Percentiles rank a stretch among this genome's conserved stretches.
Evolutionary conservation across 64 coral and sea anemone species (phyloP).

Genomic region (Porites australiensis): DNA sequence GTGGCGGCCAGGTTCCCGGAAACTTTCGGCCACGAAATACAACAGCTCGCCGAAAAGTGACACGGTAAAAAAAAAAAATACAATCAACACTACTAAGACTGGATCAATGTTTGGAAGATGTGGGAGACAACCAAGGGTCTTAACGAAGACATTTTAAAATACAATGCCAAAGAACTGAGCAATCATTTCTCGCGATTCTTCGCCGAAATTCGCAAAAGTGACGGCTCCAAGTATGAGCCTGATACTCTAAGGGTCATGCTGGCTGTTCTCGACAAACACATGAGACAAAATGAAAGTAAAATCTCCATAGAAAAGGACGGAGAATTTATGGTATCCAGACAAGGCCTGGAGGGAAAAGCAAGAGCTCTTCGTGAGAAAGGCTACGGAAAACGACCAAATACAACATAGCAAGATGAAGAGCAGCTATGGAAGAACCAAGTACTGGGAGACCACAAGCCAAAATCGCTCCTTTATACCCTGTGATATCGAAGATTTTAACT

Average conservation of each 20-base stretch:
- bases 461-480: slow-evolving; percentile 24
- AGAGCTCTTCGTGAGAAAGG: slow-evolving; percentile 13
- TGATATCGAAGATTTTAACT: slow-evolving; percentile 42
- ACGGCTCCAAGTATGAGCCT: neutral
- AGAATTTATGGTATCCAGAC: slow-evolving; percentile 42
- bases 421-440: neutral
- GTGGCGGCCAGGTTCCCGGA: no score
- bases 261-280: slow-evolving; percentile 15
- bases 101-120: no score
- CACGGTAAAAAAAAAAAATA: no score
- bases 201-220: no score
- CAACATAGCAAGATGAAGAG: slow-evolving; percentile 17
- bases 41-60: no score
- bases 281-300: slow-evolving; percentile 35
- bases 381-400: slow-evolving; percentile 24
- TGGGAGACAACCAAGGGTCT: no score
- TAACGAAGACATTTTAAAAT: no score
- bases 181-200: no score
- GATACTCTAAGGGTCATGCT: slow-evolving; percentile 10
- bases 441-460: slow-evolving; percentile 32
- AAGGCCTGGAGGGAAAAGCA: slow-evolving; percentile 27
- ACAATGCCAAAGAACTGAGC: no score
- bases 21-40: no score
- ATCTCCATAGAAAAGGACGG: slow-evolving; percentile 39
- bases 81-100: no score